Conservation (phyloP, 2,113 vertebrate genomes). For the Tiliqua scincoides region DNA sequence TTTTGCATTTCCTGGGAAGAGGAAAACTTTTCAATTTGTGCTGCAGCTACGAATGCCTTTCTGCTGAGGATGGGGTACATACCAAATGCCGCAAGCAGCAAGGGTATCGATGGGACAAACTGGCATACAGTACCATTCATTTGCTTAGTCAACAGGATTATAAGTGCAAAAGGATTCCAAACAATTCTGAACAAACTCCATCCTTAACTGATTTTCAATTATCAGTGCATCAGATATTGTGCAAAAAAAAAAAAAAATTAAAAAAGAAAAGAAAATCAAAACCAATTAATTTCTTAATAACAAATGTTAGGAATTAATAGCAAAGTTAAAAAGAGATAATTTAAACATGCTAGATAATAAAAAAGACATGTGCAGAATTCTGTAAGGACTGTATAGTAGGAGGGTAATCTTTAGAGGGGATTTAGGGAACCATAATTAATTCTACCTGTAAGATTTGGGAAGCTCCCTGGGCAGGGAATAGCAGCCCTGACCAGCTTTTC, state of each 20-base stretch:
- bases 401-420: slow-evolving; percentile 72
- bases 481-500: slow-evolving; percentile 51
- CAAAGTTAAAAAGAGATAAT: slow-evolving; percentile 77
- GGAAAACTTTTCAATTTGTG: slow-evolving; percentile 38
- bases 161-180: slow-evolving; percentile 68
- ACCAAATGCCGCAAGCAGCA: slow-evolving; percentile 59
- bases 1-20: slow-evolving; percentile 45
- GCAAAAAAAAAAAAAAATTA: slow-evolving; percentile 56
- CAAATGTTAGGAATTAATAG: slow-evolving; percentile 74
- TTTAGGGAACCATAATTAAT: slow-evolving; percentile 51
- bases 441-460: neutral
- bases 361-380: slow-evolving; percentile 76
- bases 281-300: slow-evolving; percentile 69
- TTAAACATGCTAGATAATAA: slow-evolving; percentile 82
- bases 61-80: slow-evolving; percentile 29
- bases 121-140: slow-evolving; percentile 54
- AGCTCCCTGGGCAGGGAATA: slow-evolving; percentile 7
- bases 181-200: slow-evolving; percentile 73
- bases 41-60: slow-evolving; percentile 53
- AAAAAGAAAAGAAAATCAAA: slow-evolving; percentile 12
- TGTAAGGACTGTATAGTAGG: slow-evolving; percentile 78
- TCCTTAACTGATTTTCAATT: slow-evolving; percentile 65
- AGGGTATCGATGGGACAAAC: slow-evolving; percentile 61
- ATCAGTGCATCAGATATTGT: slow-evolving; percentile 70
- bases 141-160: slow-evolving; percentile 65